These are phyloP conservation scores for Rhagologus leucostigma DNA, from an alignment of 2,113 vertebrate species.

Conservation along the genomic window DNA sequence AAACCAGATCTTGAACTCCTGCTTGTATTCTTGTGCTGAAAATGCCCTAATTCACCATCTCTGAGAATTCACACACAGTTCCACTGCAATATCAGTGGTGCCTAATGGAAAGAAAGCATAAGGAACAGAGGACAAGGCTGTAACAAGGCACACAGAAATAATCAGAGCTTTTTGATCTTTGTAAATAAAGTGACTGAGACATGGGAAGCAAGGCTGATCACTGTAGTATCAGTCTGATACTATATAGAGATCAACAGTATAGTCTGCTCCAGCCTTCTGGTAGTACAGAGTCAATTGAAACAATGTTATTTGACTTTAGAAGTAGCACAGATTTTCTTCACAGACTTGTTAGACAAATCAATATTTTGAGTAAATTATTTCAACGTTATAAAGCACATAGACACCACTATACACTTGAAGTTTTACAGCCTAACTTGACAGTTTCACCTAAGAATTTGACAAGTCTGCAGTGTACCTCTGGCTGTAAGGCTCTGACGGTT, in stretches of 20 bases:
- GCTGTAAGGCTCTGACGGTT: not conserved
- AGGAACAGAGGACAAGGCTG: not conserved
- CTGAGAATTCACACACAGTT: not conserved
- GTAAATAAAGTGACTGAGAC: not conserved
- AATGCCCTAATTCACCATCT: not conserved
- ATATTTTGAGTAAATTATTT: not conserved
- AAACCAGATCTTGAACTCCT: not conserved
- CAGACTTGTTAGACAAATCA: not conserved
- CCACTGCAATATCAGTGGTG: not conserved
- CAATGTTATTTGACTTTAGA: not conserved
- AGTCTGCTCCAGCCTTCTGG: not conserved
- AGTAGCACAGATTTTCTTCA: not conserved
- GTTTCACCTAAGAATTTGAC: not conserved
- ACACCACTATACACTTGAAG: not conserved
- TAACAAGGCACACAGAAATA: not conserved
- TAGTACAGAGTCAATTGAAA: not conserved
- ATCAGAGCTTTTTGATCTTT: not conserved
- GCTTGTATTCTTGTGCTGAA: not conserved
- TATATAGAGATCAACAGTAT: not conserved
- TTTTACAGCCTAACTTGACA: not conserved
- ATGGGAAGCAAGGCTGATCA: not conserved
- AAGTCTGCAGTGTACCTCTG: not conserved
- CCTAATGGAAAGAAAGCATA: not conserved
- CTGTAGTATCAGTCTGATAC: not conserved
- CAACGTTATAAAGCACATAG: not conserved